These are phyloP conservation scores for Agonopterix subpropinquella DNA, from an alignment of 2,888 invertebrate species.

Conservation along the genomic window DNA sequence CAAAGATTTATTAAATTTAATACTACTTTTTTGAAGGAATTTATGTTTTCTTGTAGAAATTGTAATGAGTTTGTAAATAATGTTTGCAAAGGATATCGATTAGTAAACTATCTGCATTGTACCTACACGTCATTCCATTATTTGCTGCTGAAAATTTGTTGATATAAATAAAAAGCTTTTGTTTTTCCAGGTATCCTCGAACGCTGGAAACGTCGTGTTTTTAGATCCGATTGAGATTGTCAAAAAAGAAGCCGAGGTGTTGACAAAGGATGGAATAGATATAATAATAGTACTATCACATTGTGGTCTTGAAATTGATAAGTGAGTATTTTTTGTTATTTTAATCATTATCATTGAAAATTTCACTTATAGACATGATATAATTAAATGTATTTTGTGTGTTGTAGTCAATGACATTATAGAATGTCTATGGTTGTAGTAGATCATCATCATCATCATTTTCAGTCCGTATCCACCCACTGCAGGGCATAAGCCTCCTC, in stretches of 20 bases:
- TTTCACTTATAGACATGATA: too few species aligned
- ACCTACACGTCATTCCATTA: neutral
- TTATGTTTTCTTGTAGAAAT: too few species aligned
- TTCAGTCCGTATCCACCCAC: too few species aligned
- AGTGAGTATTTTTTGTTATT: slow-evolving; percentile 41
- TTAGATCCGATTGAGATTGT: slow-evolving; percentile 79
- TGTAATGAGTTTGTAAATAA: too few species aligned
- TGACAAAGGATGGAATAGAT: slow-evolving; percentile 79
- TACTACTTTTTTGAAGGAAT: too few species aligned
- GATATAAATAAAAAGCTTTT: neutral
- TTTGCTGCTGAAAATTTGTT: neutral
- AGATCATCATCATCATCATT: too few species aligned
- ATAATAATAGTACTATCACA: slow-evolving; percentile 90
- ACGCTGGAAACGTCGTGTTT: slow-evolving; percentile 78
- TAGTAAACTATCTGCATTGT: neutral
- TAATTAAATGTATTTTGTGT: too few species aligned
- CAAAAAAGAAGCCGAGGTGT: slow-evolving; percentile 75
- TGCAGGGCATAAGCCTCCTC: too few species aligned
- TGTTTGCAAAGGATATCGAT: too few species aligned
- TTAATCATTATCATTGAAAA: neutral
- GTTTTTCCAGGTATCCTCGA: slow-evolving; percentile 72
- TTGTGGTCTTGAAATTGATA: slow-evolving; percentile 83
- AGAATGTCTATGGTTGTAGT: too few species aligned
- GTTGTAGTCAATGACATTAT: too few species aligned
- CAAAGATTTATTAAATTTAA: too few species aligned